Evolutionary conservation across 2,888 invertebrate genomes (phyloP).

Genomic region (Sclerodermus sp.): DNA sequence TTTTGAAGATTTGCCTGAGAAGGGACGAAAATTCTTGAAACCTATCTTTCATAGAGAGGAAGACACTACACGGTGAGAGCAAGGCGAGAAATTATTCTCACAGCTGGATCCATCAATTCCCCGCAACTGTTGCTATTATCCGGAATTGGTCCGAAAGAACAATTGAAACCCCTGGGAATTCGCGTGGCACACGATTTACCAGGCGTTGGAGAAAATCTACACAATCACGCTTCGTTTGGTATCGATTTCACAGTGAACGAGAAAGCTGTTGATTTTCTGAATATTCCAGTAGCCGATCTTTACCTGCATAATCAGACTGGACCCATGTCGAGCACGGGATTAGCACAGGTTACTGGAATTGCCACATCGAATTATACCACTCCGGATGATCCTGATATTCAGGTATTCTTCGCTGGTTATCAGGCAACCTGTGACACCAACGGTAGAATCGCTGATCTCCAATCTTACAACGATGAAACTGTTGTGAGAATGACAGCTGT

Average conservation of each 20-base stretch:
- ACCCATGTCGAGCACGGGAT: conserved; percentile 66
- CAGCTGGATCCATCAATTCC: conserved; percentile 67
- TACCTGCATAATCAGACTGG: conserved; percentile 64
- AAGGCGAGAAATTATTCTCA: conserved; percentile 61
- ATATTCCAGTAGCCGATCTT: conserved; percentile 61
- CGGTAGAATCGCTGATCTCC: conserved; percentile 37
- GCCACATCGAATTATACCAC: conserved; percentile 65
- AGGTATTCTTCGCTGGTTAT: conserved; percentile 69
- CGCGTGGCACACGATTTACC: conserved; percentile 64
- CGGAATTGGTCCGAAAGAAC: conserved; percentile 68
- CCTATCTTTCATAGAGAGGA: conserved; percentile 29
- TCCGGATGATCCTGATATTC: conserved; percentile 67
- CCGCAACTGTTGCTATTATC: conserved; percentile 70
- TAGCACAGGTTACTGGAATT: conserved; percentile 70
- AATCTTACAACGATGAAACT: neutral
- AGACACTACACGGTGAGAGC: conserved; percentile 19
- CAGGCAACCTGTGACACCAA: conserved; percentile 62
- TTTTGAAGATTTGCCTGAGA: no score
- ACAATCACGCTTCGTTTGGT: conserved; percentile 68
- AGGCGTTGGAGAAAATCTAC: conserved; percentile 71
- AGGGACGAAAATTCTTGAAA: no score
- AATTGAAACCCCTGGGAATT: conserved; percentile 63
- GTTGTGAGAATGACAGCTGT: conserved; percentile 62
- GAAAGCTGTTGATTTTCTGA: conserved; percentile 54
- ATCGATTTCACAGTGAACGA: conserved; percentile 62